phyloP scores from a whole-genome alignment of 2,888 invertebrate species.

The Hedya salicella region DNA sequence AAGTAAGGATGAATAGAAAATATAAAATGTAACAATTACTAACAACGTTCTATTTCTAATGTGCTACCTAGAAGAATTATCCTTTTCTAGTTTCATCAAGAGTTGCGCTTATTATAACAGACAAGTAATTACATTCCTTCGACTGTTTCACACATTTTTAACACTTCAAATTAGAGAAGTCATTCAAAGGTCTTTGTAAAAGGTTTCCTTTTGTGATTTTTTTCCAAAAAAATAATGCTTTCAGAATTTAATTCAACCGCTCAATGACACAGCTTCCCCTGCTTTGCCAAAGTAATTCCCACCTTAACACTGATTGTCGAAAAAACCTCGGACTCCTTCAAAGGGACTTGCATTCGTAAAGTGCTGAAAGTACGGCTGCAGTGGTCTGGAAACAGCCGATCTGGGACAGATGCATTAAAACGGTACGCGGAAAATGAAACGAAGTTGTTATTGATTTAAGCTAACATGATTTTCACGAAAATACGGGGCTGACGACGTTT shows the following conservation, averaged over 20 bases:
- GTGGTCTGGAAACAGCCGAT: constrained; percentile 50
- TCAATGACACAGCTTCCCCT: constrained; percentile 43
- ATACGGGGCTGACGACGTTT: too few species aligned
- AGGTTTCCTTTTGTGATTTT: constrained; percentile 1
- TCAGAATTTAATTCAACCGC: constrained; percentile 22
- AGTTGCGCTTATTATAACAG: too few species aligned
- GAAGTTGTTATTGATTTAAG: too few species aligned
- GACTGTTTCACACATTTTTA: background rate
- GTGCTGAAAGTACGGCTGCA: constrained; percentile 69
- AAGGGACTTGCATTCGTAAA: constrained; percentile 78
- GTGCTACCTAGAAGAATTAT: too few species aligned
- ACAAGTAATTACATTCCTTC: constrained; percentile 3
- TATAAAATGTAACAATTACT: too few species aligned
- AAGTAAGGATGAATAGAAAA: too few species aligned
- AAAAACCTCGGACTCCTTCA: constrained; percentile 75
- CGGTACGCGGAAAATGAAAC: too few species aligned
- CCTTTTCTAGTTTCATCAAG: too few species aligned
- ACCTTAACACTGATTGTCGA: constrained; percentile 75
- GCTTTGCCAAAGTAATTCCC: constrained; percentile 60
- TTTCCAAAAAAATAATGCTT: constrained; percentile 14
- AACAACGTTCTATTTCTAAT: too few species aligned
- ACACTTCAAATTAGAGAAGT: background rate
- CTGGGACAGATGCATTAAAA: constrained; percentile 16
- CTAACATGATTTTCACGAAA: too few species aligned
- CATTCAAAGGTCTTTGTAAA: constrained; percentile 10